These are phyloP conservation scores for Arrhopalites spinosus DNA, from an alignment of 2,888 invertebrate genomes.

Conservation along the genomic window DNA sequence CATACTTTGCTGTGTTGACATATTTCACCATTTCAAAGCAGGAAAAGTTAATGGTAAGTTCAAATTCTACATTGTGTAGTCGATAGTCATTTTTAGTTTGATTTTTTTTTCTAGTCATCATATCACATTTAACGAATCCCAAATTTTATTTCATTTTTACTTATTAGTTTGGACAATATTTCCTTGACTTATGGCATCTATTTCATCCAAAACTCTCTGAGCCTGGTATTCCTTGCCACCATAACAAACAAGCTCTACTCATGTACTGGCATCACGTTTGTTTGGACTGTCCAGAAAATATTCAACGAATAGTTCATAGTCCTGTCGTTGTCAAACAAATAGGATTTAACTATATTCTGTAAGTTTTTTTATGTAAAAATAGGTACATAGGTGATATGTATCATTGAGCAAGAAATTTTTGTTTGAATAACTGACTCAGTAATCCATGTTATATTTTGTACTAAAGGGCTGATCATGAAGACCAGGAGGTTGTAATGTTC, in stretches of 20 bases:
- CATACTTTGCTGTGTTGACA: constrained; percentile 88
- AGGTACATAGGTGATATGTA: too few relatives aligned
- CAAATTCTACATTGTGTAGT: too few relatives aligned
- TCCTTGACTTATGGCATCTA: constrained; percentile 88
- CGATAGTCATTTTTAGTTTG: too few relatives aligned
- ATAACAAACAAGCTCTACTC: constrained; percentile 90
- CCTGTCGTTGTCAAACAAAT: constrained; percentile 89
- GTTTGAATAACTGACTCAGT: too few relatives aligned
- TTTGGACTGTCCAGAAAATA: constrained; percentile 90
- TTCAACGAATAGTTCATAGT: constrained; percentile 84
- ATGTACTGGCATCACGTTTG: constrained; percentile 94
- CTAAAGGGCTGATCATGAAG: constrained; percentile 86
- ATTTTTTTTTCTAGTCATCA: constrained; percentile 7
- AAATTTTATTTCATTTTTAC: constrained; percentile 21
- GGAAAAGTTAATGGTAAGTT: constrained; percentile 86
- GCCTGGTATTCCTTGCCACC: constrained; percentile 91
- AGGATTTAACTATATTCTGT: constrained; percentile 95
- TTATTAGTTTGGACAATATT: constrained; percentile 85
- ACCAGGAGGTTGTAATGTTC: constrained; percentile 91
- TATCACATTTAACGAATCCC: neutral
- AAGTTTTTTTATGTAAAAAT: constrained; percentile 61
- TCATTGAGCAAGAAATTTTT: neutral
- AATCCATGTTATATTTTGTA: neutral
- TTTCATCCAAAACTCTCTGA: constrained; percentile 94
- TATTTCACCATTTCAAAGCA: constrained; percentile 88